Conservation (phyloP, 2,797 vertebrate genomes). For the Cirrhinus molitorella region DNA sequence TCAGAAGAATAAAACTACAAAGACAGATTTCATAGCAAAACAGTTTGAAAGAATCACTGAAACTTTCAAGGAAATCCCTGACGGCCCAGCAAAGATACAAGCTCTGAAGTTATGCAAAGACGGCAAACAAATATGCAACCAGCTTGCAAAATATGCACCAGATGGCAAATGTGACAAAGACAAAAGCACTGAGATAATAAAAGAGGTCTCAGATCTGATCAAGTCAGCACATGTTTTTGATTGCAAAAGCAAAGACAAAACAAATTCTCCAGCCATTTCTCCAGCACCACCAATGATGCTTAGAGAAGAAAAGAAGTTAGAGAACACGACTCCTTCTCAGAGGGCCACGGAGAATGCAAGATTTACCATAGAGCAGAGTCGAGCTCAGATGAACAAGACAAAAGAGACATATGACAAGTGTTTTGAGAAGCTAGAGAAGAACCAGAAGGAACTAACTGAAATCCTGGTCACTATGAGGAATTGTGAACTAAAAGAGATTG, state of each 20-base stretch:
- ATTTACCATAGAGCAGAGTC: slow-evolving; percentile 24
- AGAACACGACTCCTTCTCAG: background rate
- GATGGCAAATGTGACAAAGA: background rate
- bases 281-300: slow-evolving; percentile 7
- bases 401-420: slow-evolving; percentile 41
- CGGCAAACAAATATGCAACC: background rate
- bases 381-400: slow-evolving; percentile 56
- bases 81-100: background rate
- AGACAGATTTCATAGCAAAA: background rate
- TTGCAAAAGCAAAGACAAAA: background rate
- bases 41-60: slow-evolving; percentile 25
- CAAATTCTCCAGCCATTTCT: background rate
- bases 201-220: background rate
- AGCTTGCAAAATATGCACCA: background rate
- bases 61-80: background rate
- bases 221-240: background rate
- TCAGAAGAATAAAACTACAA: background rate
- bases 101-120: slow-evolving; percentile 29
- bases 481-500: background rate
- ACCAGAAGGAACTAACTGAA: slow-evolving; percentile 13
- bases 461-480: slow-evolving; percentile 2
- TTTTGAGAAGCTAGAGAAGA: slow-evolving; percentile 14
- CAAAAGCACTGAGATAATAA: background rate
- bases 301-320: background rate
- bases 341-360: slow-evolving; percentile 3